phyloP scores from a whole-genome alignment of 1,140 invertebrate genomes.

The Atta colombica region DNA sequence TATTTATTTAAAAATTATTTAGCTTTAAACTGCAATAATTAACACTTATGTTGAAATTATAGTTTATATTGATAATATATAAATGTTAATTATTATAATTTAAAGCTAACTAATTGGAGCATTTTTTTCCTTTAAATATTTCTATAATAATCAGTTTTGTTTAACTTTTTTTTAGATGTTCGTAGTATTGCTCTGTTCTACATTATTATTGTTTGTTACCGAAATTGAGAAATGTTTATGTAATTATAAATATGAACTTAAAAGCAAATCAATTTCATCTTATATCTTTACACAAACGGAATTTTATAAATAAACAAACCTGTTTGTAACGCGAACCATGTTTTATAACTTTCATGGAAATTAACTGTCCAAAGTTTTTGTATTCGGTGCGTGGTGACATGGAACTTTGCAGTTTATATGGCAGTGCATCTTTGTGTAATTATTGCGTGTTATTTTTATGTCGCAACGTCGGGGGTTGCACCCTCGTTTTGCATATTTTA shows the following conservation, averaged over 20 bases:
- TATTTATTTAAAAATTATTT: no score
- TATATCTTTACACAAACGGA: not conserved
- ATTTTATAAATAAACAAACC: not conserved
- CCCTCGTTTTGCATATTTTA: slow-evolving; percentile 25
- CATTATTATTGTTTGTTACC: not conserved
- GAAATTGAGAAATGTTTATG: not conserved
- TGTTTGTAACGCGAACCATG: not conserved
- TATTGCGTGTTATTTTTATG: slow-evolving; percentile 35
- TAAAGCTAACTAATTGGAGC: no score
- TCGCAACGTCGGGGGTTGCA: not conserved
- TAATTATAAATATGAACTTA: not conserved
- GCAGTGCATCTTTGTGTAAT: slow-evolving; percentile 21
- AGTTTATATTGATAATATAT: no score
- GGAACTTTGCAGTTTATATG: slow-evolving; percentile 21
- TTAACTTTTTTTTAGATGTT: no score
- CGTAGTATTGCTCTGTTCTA: no score
- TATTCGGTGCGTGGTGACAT: not conserved
- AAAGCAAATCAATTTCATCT: not conserved
- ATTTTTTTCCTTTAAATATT: no score
- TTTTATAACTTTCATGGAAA: slow-evolving; percentile 4
- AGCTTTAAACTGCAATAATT: no score
- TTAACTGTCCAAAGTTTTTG: slow-evolving; percentile 17
- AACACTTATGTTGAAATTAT: no score
- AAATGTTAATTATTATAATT: no score
- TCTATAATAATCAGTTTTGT: no score